phyloP scores from a whole-genome alignment of 2,888 invertebrate species.

The Thumatha senex region DNA sequence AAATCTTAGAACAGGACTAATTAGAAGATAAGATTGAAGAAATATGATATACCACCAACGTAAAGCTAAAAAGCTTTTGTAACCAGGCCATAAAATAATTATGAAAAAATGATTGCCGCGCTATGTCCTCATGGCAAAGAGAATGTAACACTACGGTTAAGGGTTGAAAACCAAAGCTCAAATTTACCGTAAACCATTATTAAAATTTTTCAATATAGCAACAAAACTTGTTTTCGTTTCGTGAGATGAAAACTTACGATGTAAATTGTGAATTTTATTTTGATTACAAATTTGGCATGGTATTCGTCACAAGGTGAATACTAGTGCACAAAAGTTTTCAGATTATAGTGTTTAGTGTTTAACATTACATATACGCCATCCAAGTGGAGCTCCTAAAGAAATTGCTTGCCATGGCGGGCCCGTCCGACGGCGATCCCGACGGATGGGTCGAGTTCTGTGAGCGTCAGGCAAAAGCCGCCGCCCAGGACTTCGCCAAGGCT shows the following conservation, averaged over 20 bases:
- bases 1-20: too few relatives aligned
- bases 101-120: too few relatives aligned
- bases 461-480: slow-evolving; percentile 92
- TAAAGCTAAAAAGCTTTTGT: too few relatives aligned
- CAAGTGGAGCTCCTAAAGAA: slow-evolving; percentile 81
- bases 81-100: too few relatives aligned
- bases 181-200: too few relatives aligned
- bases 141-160: too few relatives aligned
- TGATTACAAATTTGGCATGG: slow-evolving; percentile 66
- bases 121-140: too few relatives aligned
- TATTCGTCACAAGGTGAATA: slow-evolving; percentile 39
- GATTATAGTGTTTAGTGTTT: slow-evolving; percentile 50
- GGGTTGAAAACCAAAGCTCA: too few relatives aligned
- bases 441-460: slow-evolving; percentile 94
- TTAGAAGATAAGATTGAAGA: too few relatives aligned
- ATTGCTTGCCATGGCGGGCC: slow-evolving; percentile 80
- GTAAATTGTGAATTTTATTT: slow-evolving; percentile 75
- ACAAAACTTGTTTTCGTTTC: slow-evolving; percentile 71
- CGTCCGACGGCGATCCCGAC: slow-evolving; percentile 85
- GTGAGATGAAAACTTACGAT: slow-evolving; percentile 64
- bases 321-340: slow-evolving; percentile 33
- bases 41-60: too few relatives aligned
- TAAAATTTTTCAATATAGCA: slow-evolving; percentile 52
- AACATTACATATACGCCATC: slow-evolving; percentile 48
- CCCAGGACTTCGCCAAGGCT: slow-evolving; percentile 94